Evolutionary conservation across 2,888 invertebrate genomes (phyloP).

Genomic region (Cryptocheilus praepositus): DNA sequence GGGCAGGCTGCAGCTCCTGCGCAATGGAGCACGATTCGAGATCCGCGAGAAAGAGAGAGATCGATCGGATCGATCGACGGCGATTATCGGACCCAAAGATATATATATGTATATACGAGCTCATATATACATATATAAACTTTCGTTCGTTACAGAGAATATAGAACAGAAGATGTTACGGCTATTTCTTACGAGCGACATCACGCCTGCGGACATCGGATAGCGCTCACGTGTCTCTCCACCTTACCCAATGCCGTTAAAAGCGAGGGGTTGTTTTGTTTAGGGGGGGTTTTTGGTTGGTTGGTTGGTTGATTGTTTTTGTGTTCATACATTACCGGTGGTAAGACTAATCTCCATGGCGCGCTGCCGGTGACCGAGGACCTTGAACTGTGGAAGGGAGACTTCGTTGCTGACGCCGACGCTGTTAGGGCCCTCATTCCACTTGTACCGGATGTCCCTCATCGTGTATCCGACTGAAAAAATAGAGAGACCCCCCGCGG

Average conservation of each 20-base stretch:
- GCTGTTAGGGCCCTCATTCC: conserved; percentile 96
- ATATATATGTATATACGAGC: not conserved
- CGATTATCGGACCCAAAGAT: conserved; percentile 13
- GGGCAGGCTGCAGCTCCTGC: not conserved
- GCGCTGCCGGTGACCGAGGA: conserved; percentile 96
- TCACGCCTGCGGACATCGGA: conserved; percentile 56
- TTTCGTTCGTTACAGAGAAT: too few species aligned
- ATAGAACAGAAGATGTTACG: conserved; percentile 2
- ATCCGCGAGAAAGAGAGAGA: conserved; percentile 55
- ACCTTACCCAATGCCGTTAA: conserved; percentile 56
- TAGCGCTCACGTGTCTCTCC: conserved; percentile 57
- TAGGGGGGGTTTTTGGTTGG: conserved; percentile 8
- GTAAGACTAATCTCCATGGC: conserved; percentile 97
- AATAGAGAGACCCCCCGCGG: conserved; percentile 73
- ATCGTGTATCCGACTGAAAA: conserved; percentile 97
- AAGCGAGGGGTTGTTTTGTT: conserved; percentile 46
- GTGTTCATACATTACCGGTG: conserved; percentile 85
- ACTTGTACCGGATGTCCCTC: conserved; percentile 98
- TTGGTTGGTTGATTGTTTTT: conserved; percentile 24
- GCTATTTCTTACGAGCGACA: conserved; percentile 37
- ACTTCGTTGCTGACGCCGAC: conserved; percentile 97
- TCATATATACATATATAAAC: conserved; percentile 1
- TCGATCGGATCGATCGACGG: conserved; percentile 51
- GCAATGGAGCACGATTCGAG: conserved; percentile 23
- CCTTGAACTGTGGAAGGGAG: conserved; percentile 98